Percentiles rank a stretch among this genome's conserved stretches.
Conservation (phyloP, 2,888 invertebrate species). For the Amblyjoppa proteus region DNA sequence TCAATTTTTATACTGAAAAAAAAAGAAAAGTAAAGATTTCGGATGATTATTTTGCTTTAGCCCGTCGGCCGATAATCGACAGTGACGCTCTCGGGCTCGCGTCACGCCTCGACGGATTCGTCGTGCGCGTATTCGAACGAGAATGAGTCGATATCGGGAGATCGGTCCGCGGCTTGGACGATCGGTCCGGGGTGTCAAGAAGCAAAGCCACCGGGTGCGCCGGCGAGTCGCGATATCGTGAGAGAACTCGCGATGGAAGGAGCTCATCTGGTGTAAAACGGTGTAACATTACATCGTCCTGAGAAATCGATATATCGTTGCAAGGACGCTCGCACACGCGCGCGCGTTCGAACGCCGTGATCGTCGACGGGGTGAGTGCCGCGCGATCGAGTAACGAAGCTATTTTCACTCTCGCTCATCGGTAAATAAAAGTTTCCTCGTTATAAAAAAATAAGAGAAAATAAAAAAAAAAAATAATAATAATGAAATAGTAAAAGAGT, state of each 20-base stretch:
- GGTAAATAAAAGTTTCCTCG: background rate
- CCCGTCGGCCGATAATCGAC: too few relatives aligned
- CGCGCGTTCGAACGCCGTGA: conserved; percentile 53
- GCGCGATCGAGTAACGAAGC: conserved; percentile 10
- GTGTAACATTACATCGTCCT: conserved; percentile 67
- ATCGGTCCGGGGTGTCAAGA: conserved; percentile 63
- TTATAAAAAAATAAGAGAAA: background rate
- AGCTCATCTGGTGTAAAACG: conserved; percentile 68
- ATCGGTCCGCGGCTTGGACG: conserved; percentile 39
- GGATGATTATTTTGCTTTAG: too few relatives aligned
- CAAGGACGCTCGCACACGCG: conserved; percentile 71
- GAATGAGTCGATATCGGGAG: conserved; percentile 1
- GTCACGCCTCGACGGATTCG: background rate
- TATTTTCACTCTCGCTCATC: background rate
- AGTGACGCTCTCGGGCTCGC: background rate
- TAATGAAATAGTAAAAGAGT: background rate
- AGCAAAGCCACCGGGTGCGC: conserved; percentile 44
- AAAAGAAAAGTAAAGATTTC: too few relatives aligned
- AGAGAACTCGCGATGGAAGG: conserved; percentile 51
- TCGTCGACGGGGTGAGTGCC: conserved; percentile 39
- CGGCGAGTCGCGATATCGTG: conserved; percentile 41
- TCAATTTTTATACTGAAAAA: too few relatives aligned
- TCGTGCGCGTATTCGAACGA: background rate
- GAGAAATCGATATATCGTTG: conserved; percentile 75
- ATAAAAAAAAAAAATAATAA: background rate